phyloP scores from a whole-genome alignment of 2,888 invertebrate species.

The Lysandra coridon region DNA sequence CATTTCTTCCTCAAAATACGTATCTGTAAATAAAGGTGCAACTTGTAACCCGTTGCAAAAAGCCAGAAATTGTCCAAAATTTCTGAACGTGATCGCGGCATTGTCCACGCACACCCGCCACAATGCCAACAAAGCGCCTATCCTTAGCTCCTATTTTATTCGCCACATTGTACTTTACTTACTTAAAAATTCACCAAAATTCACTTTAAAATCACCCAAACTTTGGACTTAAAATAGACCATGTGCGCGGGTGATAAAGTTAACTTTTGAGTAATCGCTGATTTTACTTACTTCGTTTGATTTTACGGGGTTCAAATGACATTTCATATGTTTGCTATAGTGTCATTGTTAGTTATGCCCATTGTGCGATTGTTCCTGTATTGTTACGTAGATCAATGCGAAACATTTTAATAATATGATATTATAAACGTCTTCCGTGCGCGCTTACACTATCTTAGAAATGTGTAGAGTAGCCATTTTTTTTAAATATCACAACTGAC shows the following conservation, averaged over 20 bases:
- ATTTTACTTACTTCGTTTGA: conserved; percentile 45
- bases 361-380: conserved; percentile 73
- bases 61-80: conserved; percentile 76
- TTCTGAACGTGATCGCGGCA: conserved; percentile 70
- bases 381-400: conserved; percentile 73
- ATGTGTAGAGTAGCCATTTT: conserved; percentile 42
- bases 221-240: conserved; percentile 38
- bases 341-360: conserved; percentile 78
- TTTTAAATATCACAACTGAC: too few relatives aligned
- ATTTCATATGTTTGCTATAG: conserved; percentile 77
- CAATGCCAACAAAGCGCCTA: conserved; percentile 72
- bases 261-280: conserved; percentile 26
- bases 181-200: conserved; percentile 57
- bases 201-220: conserved; percentile 40
- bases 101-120: conserved; percentile 77
- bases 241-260: conserved; percentile 30
- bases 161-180: conserved; percentile 71
- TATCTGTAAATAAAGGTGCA: conserved; percentile 71
- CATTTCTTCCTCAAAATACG: conserved; percentile 45
- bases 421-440: conserved; percentile 79
- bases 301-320: conserved; percentile 49
- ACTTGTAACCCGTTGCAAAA: conserved; percentile 80
- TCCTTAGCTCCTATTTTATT: conserved; percentile 78
- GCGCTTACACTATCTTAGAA: conserved; percentile 43
- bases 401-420: conserved; percentile 80